Evolutionary conservation across 1,140 invertebrate species (phyloP), one percentile per base, ranked within the genome.

Genomic region (Drosophila navojoa): DNA sequence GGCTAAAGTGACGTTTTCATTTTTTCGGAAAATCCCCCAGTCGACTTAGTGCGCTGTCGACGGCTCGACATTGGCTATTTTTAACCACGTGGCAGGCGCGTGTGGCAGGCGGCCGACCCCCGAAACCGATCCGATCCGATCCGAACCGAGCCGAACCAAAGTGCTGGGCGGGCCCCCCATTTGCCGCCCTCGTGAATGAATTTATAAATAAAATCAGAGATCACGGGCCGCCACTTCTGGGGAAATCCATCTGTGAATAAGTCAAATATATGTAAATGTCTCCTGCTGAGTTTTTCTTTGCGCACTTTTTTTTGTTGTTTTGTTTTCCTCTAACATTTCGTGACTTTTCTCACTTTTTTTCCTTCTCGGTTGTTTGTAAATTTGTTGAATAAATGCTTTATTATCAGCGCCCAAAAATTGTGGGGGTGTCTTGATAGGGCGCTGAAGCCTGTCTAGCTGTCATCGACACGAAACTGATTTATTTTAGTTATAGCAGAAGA

Each of bases 21-120:
- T 76, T 76, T 72, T 72, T 76, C 74, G 74, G 74, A 76, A 76
- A 76, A 76, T 76, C 74, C 74, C 70, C 70, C 62, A 58, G 57
- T 68, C 44, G 45, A 55, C 38, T 50, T 59, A 22, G 7, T 29
- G 35, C 29, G 49, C 52, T 58, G 47, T 64, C 35, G 32, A 52
- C 55, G 45, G 5, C 11, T 16, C 16, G 42, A 16, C 42, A 15
- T 9, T 4, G n/a, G n/a, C 52, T 75, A 75, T 75, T 71, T 75
- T 75, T 75, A 75, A 45, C 47, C 54, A 52, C 22, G 73, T 66
- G 68, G 55, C 73, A 25, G 61, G 19, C 69, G 69, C 69, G 61
- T 59, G 68, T 59, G 27, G 19, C 45, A 42, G 6, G 6, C 32
- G 32, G 32, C 35, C 71, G 69, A 70, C 59, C 69, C 61, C 69